Evolutionary conservation across 2,113 vertebrate species (phyloP), one percentile per base, ranked within the genome.

Genomic region (Pelmatolapia mariae): DNA sequence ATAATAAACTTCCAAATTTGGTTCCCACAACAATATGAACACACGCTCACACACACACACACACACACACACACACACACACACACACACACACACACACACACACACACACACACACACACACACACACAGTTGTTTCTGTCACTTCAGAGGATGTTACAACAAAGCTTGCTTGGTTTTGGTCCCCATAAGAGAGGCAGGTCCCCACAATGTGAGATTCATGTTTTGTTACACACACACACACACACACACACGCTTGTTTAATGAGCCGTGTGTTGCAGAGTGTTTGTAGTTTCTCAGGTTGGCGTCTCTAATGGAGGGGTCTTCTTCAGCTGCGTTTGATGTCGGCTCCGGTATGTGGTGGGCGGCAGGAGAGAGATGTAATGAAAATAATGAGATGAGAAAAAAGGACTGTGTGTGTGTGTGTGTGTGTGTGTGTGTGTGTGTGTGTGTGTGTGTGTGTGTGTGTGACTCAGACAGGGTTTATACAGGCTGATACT

Each of bases 231-330:
- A 8, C 4, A 56, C 22, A 5, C 57, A 29, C 26, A 57, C 24
- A 59, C 16, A 76, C 79, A 83, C 68, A 83, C 26, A 84, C 61
- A 79, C 54, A 31, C 52, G 13, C 29, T 31, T 31, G 56, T 40
- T 78, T 89, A 90, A 92, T 81, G 89, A 92, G 89, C 82, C 6
- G 22, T 73, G 87, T 47, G 83, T 83, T 71, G 24, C 73, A 2
- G 50, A 52, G 83, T 40, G 81, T 85, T 54, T 80, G 85, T 47
- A 87, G 82, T 63, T 73, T 24, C 33, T 33, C 40, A 5, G 85
- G 84, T 53, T 33, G 10, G 31, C 3, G 79, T 84, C 22, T 71
- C 50, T 87, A 86, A 87, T 84, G n/a, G 80, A 86, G 81, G 52
- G 16, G 68, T 88, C 78, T 73, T 47, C 88, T 79, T 79, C 84